Base-by-base conservation (phyloP, 2,797 vertebrate species). In the Manis crassicaudata region DNA sequence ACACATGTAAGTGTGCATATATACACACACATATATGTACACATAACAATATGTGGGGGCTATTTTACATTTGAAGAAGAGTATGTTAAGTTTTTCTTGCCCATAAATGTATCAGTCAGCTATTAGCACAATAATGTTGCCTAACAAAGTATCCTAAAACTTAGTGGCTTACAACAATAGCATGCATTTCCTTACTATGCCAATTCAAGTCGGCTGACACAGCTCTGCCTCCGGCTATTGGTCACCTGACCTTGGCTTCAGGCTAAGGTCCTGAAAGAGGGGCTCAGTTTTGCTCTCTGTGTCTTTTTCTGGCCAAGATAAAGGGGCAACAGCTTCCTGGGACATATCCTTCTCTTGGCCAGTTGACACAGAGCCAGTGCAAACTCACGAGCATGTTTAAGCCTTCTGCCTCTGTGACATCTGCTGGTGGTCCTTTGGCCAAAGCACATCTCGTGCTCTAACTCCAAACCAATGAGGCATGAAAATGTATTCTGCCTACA, bases 371-470 rank as follows among this genome's bases (percentile, higher is more conserved):
- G 67, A 84, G 7, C 9, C 8, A 14, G 6, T 37, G 58, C 58
- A 65, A 62, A 73, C 5, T 29, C 16, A 52, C 37, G 56, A 52
- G 7, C 14, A 23, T 17, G 27, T 35, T 35, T 32, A 37, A 83
- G 40, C 2, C 8, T 17, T 75, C 54, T 87, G 50, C 9, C 70
- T 13, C 1, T 37, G 3, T 79, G 46, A 90, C 9, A 40, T 52
- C 17, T 46, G 46, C 54, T 81, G 65, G 60, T 54, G 62, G 94
- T 72, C 29, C n/a, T 46, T n/a, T 88, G 46, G 25, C 62, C 40
- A 88, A 81, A 85, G 56, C 32, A 72, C 88, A 12, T 85, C 62
- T 77, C 62, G 10, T 76, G 46, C 68, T 88, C 65, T 76, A 60
- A 92, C 29, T 56, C 29, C 46, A 81, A 46, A 72, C 72, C 37